Conservation (phyloP, 35 echinoderm and acorn worm species). For the Stichopus chloronotus region DNA sequence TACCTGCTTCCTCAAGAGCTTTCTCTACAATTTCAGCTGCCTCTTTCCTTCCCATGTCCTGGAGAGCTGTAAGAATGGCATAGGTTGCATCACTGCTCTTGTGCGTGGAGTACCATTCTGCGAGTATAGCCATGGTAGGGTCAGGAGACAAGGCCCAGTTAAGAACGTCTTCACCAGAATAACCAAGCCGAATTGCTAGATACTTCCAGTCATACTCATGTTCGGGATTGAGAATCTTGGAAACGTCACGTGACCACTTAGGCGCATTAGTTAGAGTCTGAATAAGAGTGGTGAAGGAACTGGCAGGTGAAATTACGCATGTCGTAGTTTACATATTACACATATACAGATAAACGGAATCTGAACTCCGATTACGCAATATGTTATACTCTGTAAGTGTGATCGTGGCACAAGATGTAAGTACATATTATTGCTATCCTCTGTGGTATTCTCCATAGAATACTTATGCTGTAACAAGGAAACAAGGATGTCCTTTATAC, state of each 20-base stretch:
- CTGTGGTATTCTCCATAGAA: too few relatives aligned
- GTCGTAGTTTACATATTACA: too few relatives aligned
- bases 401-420: too few relatives aligned
- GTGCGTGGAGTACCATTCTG: slow-evolving; percentile 97
- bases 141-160: slow-evolving; percentile 96
- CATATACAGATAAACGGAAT: too few relatives aligned
- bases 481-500: too few relatives aligned
- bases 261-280: slow-evolving; percentile 94
- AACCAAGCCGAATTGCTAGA: slow-evolving; percentile 83
- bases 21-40: slow-evolving; percentile 82
- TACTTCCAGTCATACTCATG: slow-evolving; percentile 92
- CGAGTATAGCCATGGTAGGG: slow-evolving; percentile 91
- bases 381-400: too few relatives aligned
- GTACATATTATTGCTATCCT: too few relatives aligned
- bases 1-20: slow-evolving; percentile 86
- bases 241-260: slow-evolving; percentile 89
- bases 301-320: too few relatives aligned
- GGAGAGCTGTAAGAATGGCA: slow-evolving; percentile 84
- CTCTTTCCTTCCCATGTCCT: slow-evolving; percentile 95
- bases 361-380: too few relatives aligned
- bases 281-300: background rate
- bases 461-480: too few relatives aligned
- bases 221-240: slow-evolving; percentile 89
- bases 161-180: slow-evolving; percentile 88
- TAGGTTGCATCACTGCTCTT: slow-evolving; percentile 97